Base-by-base conservation (phyloP, 2,113 vertebrate genomes). In the Xiphias gladius region DNA sequence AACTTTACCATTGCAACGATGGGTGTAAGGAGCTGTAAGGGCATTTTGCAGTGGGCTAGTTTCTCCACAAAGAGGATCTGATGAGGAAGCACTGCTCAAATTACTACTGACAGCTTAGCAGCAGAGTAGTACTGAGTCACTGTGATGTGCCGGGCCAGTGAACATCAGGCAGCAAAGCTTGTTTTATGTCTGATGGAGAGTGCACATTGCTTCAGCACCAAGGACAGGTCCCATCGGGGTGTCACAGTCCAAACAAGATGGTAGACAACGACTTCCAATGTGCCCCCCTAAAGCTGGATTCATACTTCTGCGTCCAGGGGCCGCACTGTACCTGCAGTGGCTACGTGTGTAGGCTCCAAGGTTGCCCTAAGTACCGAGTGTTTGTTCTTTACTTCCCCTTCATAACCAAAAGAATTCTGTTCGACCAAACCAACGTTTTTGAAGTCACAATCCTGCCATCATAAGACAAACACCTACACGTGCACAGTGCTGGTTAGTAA, bases 1-100 rank as follows among this genome's bases (percentile, higher is more conserved):
- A 69, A 72, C 80, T 92, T 84, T 86, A 78, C 83, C 85, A 87
- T 92, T 88, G 91, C 80, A 92, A 91, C 82, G 10, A 61, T 35
- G 64, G 75, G n/a, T 81, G 80, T 64, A 4, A 88, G 63, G 79
- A 70, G 64, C 80, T 41, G 43, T 54, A 10, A 75, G 81, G 83
- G 85, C 67, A 79, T 90, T 83, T 85, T 76, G 62, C 78, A 74
- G 69, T 20, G 46, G 55, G 64, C 65, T 58, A 66, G 41, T 76
- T 77, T 72, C 64, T 76, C 48, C 26, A 48, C 55, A 72, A 73
- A 43, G 52, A 59, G 65, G 75, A 78, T 79, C 63, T 48, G 41
- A 54, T 70, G 65, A 63, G 61, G 37, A 69, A 32, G 73, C 83
- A 73, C 16, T 73, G 83, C 84, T 89, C 68, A 81, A 83, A 87